These are phyloP conservation scores for Nemurella pictetii DNA, from an alignment of 2,888 invertebrate genomes.

Conservation along the genomic window DNA sequence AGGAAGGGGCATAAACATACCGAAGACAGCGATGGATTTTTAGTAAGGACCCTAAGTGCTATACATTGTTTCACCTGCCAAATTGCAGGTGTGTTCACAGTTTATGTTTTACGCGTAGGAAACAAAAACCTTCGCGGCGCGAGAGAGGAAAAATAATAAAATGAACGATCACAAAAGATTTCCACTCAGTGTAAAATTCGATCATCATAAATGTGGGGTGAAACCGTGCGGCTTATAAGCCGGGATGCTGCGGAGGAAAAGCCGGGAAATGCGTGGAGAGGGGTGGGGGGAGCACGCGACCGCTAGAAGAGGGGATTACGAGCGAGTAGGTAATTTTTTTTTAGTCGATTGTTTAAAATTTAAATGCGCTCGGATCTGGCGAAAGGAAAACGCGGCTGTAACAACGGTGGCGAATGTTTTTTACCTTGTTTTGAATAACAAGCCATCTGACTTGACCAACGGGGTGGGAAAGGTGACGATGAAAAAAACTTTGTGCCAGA, in stretches of 20 bases:
- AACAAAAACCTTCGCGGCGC: not conserved
- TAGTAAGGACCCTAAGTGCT: too few relatives aligned
- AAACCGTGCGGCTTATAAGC: not conserved
- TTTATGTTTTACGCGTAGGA: not conserved
- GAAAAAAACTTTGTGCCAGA: too few relatives aligned
- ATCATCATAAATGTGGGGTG: not conserved
- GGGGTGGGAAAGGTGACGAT: too few relatives aligned
- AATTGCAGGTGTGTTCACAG: not conserved
- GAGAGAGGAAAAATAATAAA: not conserved
- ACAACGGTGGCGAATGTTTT: too few relatives aligned
- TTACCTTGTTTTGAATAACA: too few relatives aligned
- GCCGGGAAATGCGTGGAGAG: not conserved
- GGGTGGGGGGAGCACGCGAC: not conserved
- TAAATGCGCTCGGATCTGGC: too few relatives aligned
- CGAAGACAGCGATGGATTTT: too few relatives aligned
- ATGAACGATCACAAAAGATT: not conserved
- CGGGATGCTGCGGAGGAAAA: not conserved
- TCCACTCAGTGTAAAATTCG: not conserved
- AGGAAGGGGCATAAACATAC: too few relatives aligned
- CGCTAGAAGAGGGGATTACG: not conserved
- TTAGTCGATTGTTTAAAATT: constrained; percentile 19
- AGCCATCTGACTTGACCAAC: too few relatives aligned
- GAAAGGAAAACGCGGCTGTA: too few relatives aligned
- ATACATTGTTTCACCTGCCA: not conserved
- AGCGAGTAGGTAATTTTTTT: not conserved